These are phyloP conservation scores for Musca vetustissima DNA, from an alignment of 1,140 invertebrate species.

Conservation along the genomic window DNA sequence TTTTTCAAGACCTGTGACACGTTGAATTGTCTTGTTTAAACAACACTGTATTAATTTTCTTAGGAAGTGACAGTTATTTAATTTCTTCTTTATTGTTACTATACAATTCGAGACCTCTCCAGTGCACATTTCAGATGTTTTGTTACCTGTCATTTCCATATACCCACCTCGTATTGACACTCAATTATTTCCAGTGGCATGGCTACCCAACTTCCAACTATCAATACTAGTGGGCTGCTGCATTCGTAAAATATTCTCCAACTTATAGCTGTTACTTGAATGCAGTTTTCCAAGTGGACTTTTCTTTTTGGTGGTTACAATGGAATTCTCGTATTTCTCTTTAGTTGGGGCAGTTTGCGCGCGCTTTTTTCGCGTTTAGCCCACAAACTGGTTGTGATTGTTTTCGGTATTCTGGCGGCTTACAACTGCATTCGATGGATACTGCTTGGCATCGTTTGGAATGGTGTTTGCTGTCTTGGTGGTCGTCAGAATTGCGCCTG, in stretches of 20 bases:
- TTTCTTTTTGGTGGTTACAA: not conserved
- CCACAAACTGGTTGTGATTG: slow-evolving; percentile 12
- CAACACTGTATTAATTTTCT: no score
- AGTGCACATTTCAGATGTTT: no score
- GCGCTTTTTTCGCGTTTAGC: not conserved
- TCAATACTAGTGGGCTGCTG: slow-evolving; percentile 18
- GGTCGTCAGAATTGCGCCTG: slow-evolving; percentile 17
- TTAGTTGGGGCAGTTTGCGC: not conserved
- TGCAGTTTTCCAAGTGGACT: slow-evolving; percentile 13
- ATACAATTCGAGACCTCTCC: no score
- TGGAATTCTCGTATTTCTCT: not conserved
- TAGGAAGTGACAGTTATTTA: no score
- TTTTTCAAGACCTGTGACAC: no score
- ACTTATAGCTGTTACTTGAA: no score
- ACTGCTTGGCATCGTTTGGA: not conserved
- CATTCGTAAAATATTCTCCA: slow-evolving; percentile 15
- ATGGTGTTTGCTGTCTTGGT: slow-evolving; percentile 22
- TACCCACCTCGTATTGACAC: no score
- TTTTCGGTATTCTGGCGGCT: not conserved
- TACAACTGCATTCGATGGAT: no score
- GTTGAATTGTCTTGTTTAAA: no score
- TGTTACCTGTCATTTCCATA: no score
- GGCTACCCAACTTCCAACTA: not conserved
- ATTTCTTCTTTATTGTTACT: no score
- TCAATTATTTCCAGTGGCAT: no score